Percentiles rank a stretch among this genome's conserved stretches.
Conservation (phyloP, 2,797 vertebrate genomes). For the Liasis olivaceus region DNA sequence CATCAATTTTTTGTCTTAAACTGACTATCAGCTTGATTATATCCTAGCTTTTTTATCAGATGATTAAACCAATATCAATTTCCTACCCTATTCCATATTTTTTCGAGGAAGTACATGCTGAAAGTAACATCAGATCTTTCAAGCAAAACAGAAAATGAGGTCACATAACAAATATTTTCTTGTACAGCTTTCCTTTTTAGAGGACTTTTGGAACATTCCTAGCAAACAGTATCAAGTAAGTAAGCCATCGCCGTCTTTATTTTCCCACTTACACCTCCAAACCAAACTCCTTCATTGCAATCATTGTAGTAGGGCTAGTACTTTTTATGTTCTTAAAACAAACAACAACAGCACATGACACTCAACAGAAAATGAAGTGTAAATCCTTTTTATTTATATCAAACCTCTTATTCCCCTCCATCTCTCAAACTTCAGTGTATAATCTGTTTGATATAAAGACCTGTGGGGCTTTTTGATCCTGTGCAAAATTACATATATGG, state of each 20-base stretch:
- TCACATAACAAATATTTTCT: neutral
- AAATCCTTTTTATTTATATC: neutral
- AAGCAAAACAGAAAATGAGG: conserved; percentile 7
- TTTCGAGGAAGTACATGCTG: too few species aligned
- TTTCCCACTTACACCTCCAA: conserved; percentile 55
- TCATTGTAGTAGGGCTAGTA: conserved; percentile 46
- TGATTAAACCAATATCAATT: neutral
- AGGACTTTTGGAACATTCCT: conserved; percentile 12
- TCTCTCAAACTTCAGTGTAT: neutral
- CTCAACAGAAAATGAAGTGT: neutral
- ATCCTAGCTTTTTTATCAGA: neutral
- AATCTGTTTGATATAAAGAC: neutral
- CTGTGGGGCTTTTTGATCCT: neutral
- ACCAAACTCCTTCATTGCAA: conserved; percentile 55
- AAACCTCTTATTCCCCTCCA: neutral
- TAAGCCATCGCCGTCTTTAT: conserved; percentile 33
- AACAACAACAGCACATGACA: conserved; percentile 14
- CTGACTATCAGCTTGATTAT: neutral
- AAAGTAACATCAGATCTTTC: neutral
- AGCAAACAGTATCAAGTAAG: conserved; percentile 8
- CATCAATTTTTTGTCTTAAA: neutral
- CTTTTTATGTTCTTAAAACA: conserved; percentile 57
- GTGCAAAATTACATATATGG: neutral
- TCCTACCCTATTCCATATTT: neutral
- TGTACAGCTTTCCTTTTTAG: neutral